A percentile compares a stretch with the other conserved stretches of the same genome.
Conservation (phyloP, 2,888 invertebrate species). For the Mimachlamys varia region DNA sequence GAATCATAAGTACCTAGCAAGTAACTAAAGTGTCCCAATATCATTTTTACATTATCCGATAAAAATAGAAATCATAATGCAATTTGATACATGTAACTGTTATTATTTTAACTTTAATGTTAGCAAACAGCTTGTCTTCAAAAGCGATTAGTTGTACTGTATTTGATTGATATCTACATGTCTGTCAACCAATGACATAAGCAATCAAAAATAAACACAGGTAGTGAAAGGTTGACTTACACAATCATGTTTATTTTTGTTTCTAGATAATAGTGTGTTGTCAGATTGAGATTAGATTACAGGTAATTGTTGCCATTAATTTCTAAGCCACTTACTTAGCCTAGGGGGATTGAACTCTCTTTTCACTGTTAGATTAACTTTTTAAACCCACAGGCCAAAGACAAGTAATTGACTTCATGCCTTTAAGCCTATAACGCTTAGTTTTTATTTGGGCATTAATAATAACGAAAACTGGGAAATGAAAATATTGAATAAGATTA, state of each 20-base stretch:
- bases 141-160: neutral
- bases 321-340: neutral
- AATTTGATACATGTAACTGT: too few species aligned
- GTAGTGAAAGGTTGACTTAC: neutral
- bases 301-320: slow-evolving; percentile 8
- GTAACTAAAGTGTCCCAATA: too few species aligned
- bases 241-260: neutral
- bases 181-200: neutral
- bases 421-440: neutral
- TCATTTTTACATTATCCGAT: too few species aligned
- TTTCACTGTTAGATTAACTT: neutral
- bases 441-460: neutral
- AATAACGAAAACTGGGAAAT: neutral
- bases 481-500: too few species aligned
- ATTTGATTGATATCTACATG: neutral
- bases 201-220: neutral
- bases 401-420: neutral
- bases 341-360: neutral
- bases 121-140: too few species aligned
- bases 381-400: neutral
- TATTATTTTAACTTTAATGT: too few species aligned
- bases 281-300: neutral
- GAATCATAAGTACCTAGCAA: too few species aligned
- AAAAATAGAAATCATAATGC: too few species aligned
- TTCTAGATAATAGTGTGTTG: neutral